These are phyloP conservation scores for Lagria hirta DNA, from an alignment of 2,888 invertebrate genomes.

Conservation along the genomic window DNA sequence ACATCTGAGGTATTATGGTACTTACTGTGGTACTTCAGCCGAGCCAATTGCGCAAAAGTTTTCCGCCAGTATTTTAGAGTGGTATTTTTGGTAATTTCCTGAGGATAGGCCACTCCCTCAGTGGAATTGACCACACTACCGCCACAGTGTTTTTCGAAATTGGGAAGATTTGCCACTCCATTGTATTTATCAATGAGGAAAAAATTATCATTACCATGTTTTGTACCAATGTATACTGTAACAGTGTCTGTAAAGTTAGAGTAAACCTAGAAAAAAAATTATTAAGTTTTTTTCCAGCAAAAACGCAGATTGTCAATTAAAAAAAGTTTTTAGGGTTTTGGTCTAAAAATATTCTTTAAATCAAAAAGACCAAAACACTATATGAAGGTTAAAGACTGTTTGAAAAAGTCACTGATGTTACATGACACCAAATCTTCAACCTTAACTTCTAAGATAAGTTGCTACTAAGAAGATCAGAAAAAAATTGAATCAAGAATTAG, in stretches of 20 bases:
- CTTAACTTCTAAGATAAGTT: too few relatives aligned
- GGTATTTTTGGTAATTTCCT: slow-evolving; percentile 60
- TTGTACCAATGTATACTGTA: slow-evolving; percentile 64
- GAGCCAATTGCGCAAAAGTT: slow-evolving; percentile 65
- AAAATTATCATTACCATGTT: slow-evolving; percentile 61
- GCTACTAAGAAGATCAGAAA: too few relatives aligned
- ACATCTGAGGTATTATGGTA: not conserved
- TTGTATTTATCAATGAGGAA: slow-evolving; percentile 64
- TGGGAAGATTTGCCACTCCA: slow-evolving; percentile 60
- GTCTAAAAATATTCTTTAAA: too few relatives aligned
- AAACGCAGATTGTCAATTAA: too few relatives aligned
- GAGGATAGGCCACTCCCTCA: slow-evolving; percentile 65
- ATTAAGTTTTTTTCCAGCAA: too few relatives aligned
- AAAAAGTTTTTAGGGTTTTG: too few relatives aligned
- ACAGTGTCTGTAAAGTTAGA: slow-evolving; percentile 61
- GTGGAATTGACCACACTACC: slow-evolving; percentile 64
- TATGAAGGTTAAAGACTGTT: too few relatives aligned
- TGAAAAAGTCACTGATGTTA: too few relatives aligned
- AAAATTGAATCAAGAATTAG: too few relatives aligned
- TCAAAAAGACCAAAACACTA: too few relatives aligned
- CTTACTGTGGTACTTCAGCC: slow-evolving; percentile 60
- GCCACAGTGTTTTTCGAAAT: slow-evolving; percentile 58
- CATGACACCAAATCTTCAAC: too few relatives aligned
- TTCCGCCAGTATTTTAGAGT: slow-evolving; percentile 67
- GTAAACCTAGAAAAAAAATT: slow-evolving; percentile 63